A percentile compares a stretch with the other conserved stretches of the same genome.
These are phyloP conservation scores for Ochropacha duplaris DNA, from an alignment of 2,888 invertebrate species.

Conservation along the genomic window DNA sequence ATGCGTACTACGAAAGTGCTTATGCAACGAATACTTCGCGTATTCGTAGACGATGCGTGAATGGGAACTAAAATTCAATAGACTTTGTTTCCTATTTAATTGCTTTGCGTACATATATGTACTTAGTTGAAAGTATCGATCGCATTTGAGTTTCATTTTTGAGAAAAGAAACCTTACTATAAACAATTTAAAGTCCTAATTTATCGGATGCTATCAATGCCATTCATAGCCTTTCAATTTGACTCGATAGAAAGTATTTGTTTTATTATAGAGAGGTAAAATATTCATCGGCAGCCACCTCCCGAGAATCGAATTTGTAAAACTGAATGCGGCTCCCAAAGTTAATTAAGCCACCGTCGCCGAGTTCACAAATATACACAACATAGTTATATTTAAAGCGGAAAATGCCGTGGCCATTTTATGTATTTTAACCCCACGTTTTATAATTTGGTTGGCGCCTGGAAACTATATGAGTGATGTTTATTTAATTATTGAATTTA, in stretches of 20 bases:
- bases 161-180: no score
- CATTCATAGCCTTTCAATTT: no score
- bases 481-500: neutral
- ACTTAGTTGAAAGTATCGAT: no score
- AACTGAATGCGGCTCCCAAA: slow-evolving; percentile 33
- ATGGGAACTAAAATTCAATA: no score
- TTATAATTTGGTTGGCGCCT: slow-evolving; percentile 7
- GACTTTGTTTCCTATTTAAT: no score
- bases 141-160: no score
- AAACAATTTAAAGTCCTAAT: no score
- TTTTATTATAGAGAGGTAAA: neutral
- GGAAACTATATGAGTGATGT: neutral
- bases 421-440: slow-evolving; percentile 9
- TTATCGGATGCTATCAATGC: no score
- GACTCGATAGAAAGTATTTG: neutral
- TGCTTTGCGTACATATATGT: no score
- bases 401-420: slow-evolving; percentile 28
- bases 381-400: slow-evolving; percentile 26
- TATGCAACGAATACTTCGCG: neutral
- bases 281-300: slow-evolving; percentile 13
- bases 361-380: slow-evolving; percentile 31
- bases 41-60: neutral
- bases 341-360: slow-evolving; percentile 40
- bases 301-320: slow-evolving; percentile 41
- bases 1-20: neutral